Evolutionary conservation across 35 echinoderm and acorn worm genomes (phyloP), one percentile per base, ranked within the genome.

Genomic region (Acanthaster planci): DNA sequence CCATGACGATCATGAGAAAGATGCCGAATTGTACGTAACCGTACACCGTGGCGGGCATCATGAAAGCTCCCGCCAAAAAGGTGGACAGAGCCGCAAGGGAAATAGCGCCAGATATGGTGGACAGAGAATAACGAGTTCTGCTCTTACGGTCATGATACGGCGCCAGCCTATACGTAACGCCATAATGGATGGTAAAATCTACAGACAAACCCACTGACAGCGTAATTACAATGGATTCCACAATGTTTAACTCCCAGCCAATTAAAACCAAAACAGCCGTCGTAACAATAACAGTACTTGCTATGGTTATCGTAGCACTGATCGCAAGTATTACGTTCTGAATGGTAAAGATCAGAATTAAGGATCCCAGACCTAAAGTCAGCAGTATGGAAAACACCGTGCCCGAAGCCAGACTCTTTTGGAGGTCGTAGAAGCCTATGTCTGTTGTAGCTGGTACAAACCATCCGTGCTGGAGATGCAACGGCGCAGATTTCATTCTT

Each of bases 141-240:
- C 67, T 40, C 75, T 90, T 60, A 27, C 89, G 84, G 18, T 90
- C 83, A 26, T 42, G 21, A 58, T 34, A 37, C 10, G 81, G 83
- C 35, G 82, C 76, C 14, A 90, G 57, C 27, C 89, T 26, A 55
- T 90, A 90, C 0, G 89, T 82, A 19, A 94, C 87, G 10, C 92
- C 92, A 39, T 90, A 94, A 50, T 94, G 92, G 52, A 94, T 82
- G 7, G 92, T 94, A 57, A 94, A 94, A 52, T 94, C 92, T 38
- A 94, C 87, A 1, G 92, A 89, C 39, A 94, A 77, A 31, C 92
- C 92, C 17, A 94, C 92, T 17, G 87, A 84, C 35, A 94, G 32
- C n/a, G 92, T 86, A 19, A 94, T 85, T 2, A 89, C 82, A 14
- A 77, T 81, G 8, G 87, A 90, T 72, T 94, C 92, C 12, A 87